Conservation (phyloP, 2,113 vertebrate species). For the Isichthys henryi region DNA sequence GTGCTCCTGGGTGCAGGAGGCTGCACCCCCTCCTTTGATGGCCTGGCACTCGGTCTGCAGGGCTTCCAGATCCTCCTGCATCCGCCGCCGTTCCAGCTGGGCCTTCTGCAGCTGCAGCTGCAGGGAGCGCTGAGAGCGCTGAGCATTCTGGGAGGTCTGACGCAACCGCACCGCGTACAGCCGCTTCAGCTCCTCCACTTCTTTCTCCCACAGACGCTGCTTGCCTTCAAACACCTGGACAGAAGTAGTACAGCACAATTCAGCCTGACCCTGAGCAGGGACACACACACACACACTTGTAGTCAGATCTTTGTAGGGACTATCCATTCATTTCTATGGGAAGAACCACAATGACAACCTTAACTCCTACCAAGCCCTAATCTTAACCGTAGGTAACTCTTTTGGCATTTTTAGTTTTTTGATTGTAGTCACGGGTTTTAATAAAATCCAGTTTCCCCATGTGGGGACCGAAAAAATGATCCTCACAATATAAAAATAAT, state of each 20-base stretch:
- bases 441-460: neutral
- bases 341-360: neutral
- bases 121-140: constrained; percentile 78
- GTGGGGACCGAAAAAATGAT: neutral
- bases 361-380: too few relatives aligned
- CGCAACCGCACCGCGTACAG: constrained; percentile 83
- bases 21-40: constrained; percentile 33
- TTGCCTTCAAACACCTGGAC: constrained; percentile 85
- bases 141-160: constrained; percentile 85
- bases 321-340: neutral
- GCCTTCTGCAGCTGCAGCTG: constrained; percentile 88
- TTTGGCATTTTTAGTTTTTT: neutral
- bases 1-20: constrained; percentile 38
- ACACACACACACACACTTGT: neutral
- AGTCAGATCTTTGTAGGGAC: neutral
- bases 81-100: constrained; percentile 81
- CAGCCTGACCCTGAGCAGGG: neutral
- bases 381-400: neutral
- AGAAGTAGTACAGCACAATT: neutral
- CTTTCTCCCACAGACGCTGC: constrained; percentile 87
- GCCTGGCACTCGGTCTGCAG: constrained; percentile 58
- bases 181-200: constrained; percentile 85
- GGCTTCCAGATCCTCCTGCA: constrained; percentile 77
- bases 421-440: neutral
- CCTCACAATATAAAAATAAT: neutral